Evolutionary conservation across 2,888 invertebrate species (phyloP), one percentile per base, ranked within the genome.

Genomic region (Tillus elongatus): DNA sequence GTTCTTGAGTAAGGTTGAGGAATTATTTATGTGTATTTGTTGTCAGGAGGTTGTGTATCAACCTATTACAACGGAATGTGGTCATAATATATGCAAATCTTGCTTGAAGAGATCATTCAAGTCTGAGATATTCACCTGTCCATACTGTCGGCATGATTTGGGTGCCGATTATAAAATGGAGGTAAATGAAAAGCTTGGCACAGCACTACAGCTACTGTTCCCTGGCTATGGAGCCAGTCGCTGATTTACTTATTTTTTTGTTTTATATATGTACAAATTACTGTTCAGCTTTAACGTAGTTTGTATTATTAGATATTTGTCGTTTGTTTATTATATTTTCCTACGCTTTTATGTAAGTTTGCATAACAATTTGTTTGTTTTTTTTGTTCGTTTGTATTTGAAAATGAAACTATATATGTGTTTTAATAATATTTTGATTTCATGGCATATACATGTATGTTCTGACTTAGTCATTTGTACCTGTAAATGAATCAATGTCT

Each of bases 21-120:
- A 79, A 51, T 52, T 71, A 35, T 87, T 87, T 57, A 69, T 72
- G n/a, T 89, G 89, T 54, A 78, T 82, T 33, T 84, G 84, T 50
- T 89, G 88, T 55, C 81, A 82, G 55, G 83, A 84, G 35, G 60
- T 88, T 2, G 76, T 78, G 0, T 74, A 67, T 39, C 68, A 70
- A 39, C 87, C 88, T 0, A 70, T 85, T 11, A 87, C 86, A 0
- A 81, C 82, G 0, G 67, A 72, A 0, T 88, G 88, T 52, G 61
- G 66, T 29, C 88, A 89, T 56, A 87, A 82, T 54, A 75, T 85
- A 43, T 89, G 88, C 54, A 67, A 73, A 68, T 60, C 58, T 1
- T 87, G 87, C 55, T 56, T 87, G 36, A 71, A 73, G 51, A 64
- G 78, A 32, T 80, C 83, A 1, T 82, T 83, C 58, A 65, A 70